A percentile compares a stretch with the other conserved stretches of the same genome.
phyloP scores from a whole-genome alignment of 2,888 invertebrate genomes.

The Agrochola lychnidis region DNA sequence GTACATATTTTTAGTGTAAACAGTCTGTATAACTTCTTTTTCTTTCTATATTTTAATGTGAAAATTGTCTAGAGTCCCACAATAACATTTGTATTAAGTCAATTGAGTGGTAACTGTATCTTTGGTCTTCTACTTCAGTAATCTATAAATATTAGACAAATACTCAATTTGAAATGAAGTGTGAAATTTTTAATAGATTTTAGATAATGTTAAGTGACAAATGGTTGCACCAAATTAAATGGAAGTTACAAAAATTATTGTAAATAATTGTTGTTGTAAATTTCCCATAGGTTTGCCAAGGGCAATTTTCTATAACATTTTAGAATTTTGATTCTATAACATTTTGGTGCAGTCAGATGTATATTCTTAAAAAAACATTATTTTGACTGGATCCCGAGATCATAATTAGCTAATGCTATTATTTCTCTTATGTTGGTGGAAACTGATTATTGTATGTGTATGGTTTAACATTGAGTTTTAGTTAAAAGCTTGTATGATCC shows the following conservation, averaged over 20 bases:
- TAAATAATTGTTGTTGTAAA: conserved; percentile 44
- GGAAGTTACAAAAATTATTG: conserved; percentile 32
- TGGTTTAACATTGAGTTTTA: conserved; percentile 44
- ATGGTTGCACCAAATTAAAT: conserved; percentile 58
- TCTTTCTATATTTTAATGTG: conserved; percentile 62
- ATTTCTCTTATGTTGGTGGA: conserved; percentile 32
- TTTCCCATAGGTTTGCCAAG: conserved; percentile 31
- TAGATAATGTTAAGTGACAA: conserved; percentile 40
- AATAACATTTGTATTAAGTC: conserved; percentile 74
- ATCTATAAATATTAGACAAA: conserved; percentile 73
- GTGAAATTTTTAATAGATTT: conserved; percentile 64
- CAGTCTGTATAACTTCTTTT: conserved; percentile 70
- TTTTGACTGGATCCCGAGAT: conserved; percentile 34
- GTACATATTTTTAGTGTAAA: conserved; percentile 85
- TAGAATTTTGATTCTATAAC: conserved; percentile 2
- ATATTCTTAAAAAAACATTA: conserved; percentile 13
- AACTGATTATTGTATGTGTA: conserved; percentile 43
- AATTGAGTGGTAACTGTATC: conserved; percentile 76
- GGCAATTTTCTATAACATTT: conserved; percentile 17
- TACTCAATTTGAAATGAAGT: conserved; percentile 78
- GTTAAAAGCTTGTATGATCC: conserved; percentile 50
- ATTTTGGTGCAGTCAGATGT: conserved; percentile 64
- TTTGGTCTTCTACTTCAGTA: conserved; percentile 66
- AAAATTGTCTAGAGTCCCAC: conserved; percentile 72
- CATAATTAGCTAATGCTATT: conserved; percentile 44